A percentile compares a stretch with the other conserved stretches of the same genome.
These are phyloP conservation scores for Pasiphila rectangulata DNA, from an alignment of 2,888 invertebrate genomes.

Conservation along the genomic window DNA sequence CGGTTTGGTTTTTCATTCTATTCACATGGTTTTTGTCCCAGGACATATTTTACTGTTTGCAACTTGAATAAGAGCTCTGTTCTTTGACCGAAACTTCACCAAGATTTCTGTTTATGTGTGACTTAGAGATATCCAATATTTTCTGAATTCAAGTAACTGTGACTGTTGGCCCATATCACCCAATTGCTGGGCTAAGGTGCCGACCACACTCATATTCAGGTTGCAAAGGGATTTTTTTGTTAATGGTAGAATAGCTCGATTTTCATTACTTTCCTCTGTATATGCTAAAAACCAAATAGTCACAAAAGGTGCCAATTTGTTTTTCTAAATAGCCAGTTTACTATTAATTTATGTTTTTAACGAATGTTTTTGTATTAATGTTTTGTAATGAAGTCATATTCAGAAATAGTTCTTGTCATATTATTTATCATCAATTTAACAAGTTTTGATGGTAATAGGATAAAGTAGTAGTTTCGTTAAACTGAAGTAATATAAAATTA, in stretches of 20 bases:
- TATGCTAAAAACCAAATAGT: constrained; percentile 22
- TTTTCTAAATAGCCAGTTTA: constrained; percentile 7
- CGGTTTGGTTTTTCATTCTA: constrained; percentile 81
- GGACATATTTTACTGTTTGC: constrained; percentile 5
- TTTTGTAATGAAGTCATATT: constrained; percentile 7
- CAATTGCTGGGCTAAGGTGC: no score
- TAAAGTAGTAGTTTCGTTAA: no score
- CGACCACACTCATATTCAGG: no score
- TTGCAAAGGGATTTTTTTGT: no score
- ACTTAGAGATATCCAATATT: no score
- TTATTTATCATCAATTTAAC: no score
- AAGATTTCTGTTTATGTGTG: neutral
- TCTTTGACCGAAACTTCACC: neutral
- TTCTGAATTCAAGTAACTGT: no score
- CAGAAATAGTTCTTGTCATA: constrained; percentile 22
- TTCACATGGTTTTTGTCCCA: constrained; percentile 36
- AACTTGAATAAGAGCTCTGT: constrained; percentile 10
- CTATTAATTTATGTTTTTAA: constrained; percentile 7
- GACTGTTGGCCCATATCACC: no score
- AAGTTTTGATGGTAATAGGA: no score
- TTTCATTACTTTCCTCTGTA: no score
- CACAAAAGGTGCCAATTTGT: constrained; percentile 32
- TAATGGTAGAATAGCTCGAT: no score
- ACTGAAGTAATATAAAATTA: no score
- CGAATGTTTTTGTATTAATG: neutral